A percentile compares a stretch with the other conserved stretches of the same genome.
phyloP scores from a whole-genome alignment of 2,113 vertebrate genomes.

The Pardalotus punctatus region DNA sequence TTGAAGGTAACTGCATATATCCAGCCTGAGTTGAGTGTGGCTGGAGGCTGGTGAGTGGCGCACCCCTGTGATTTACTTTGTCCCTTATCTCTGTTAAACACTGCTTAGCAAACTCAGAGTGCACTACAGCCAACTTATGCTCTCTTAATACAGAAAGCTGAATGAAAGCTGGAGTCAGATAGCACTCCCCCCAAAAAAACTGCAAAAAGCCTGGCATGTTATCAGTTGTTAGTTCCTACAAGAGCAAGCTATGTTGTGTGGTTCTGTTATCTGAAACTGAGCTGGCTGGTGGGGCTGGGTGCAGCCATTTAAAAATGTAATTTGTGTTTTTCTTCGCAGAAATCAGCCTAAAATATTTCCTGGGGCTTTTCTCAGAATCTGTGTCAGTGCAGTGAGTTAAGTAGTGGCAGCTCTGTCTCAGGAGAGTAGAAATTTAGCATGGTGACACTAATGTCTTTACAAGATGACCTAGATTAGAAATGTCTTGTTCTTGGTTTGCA shows the following conservation, averaged over 20 bases:
- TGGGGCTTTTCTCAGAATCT: conserved; percentile 39
- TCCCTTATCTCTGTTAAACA: background rate
- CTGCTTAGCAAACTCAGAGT: background rate
- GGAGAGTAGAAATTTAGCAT: background rate
- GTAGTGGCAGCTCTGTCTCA: background rate
- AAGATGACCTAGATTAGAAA: background rate
- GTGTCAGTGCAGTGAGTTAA: background rate
- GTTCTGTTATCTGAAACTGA: background rate
- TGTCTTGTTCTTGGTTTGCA: background rate
- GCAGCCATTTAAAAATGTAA: background rate
- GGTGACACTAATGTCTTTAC: background rate
- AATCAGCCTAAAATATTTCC: conserved; percentile 5
- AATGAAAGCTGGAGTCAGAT: background rate
- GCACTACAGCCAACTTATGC: background rate
- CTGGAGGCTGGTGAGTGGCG: background rate
- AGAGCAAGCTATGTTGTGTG: background rate
- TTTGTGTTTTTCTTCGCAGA: background rate
- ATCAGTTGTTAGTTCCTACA: background rate
- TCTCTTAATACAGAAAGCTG: background rate
- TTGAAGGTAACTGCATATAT: background rate
- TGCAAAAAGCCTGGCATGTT: background rate
- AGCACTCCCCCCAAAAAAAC: background rate
- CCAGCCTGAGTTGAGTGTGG: background rate
- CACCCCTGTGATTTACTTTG: background rate
- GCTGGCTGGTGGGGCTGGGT: background rate